Conservation (phyloP, 2,113 vertebrate genomes). For the Pomatorhinus ruficollis region DNA sequence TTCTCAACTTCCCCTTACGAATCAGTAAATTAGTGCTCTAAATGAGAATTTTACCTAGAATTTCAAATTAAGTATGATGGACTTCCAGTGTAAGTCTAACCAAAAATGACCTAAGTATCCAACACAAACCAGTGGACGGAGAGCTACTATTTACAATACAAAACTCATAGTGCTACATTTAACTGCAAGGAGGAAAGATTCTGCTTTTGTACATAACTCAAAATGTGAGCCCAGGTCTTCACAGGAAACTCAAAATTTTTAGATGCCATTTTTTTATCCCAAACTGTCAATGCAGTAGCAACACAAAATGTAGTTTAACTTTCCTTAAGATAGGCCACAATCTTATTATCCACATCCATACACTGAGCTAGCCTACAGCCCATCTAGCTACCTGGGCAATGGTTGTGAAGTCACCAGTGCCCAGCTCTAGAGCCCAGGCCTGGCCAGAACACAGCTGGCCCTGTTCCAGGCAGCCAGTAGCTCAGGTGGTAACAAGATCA, state of each 20-base stretch:
- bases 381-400: neutral
- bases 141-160: neutral
- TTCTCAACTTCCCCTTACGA: neutral
- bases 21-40: neutral
- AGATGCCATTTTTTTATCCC: neutral
- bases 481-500: neutral
- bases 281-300: neutral
- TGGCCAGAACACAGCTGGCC: neutral
- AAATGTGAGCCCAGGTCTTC: neutral
- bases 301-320: neutral
- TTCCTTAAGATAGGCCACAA: neutral
- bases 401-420: conserved; percentile 13
- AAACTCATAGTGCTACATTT: neutral
- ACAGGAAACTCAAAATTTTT: neutral
- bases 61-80: neutral
- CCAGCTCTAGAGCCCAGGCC: neutral
- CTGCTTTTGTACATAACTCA: neutral
- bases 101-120: neutral
- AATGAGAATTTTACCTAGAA: neutral
- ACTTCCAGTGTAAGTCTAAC: neutral
- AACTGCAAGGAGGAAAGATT: neutral
- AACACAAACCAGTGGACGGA: neutral
- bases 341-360: neutral
- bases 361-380: neutral
- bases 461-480: neutral